Evolutionary conservation across 2,113 vertebrate genomes (phyloP).

Genomic region (Gobius niger): DNA sequence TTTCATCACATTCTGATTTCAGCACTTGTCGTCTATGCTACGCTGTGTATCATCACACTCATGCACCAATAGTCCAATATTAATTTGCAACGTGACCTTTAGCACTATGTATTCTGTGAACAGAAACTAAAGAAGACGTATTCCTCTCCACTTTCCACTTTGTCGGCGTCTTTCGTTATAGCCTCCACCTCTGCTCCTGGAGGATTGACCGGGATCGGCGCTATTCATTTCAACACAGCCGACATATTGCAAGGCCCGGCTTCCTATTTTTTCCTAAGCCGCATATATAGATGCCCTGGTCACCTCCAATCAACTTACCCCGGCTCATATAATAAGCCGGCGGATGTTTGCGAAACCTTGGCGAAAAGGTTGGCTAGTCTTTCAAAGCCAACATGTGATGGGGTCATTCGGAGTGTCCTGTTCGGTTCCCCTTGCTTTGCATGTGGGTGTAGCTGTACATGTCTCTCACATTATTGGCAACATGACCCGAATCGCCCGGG

Average conservation of each 20-base stretch:
- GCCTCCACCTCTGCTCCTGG: constrained; percentile 1
- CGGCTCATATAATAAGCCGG: constrained; percentile 16
- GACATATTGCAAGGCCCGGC: constrained; percentile 7
- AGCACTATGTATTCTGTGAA: background rate
- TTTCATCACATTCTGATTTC: too few relatives aligned
- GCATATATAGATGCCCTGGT: constrained; percentile 21
- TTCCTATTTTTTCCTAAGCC: constrained; percentile 18
- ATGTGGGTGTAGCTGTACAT: constrained; percentile 8
- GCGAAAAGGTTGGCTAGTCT: constrained; percentile 16
- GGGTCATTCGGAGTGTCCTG: constrained; percentile 2
- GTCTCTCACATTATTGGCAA: constrained; percentile 49
- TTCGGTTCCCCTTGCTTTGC: constrained; percentile 8
- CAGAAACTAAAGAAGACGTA: constrained; percentile 3
- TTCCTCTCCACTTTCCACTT: constrained; percentile 1
- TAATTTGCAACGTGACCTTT: constrained; percentile 8
- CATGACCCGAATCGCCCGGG: background rate
- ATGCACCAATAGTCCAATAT: constrained; percentile 2
- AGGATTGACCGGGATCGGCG: constrained; percentile 11
- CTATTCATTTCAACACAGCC: constrained; percentile 19
- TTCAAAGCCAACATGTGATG: constrained; percentile 19
- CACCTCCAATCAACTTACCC: constrained; percentile 19
- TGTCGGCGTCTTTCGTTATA: constrained; percentile 5
- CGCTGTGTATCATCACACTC: background rate
- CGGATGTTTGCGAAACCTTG: constrained; percentile 12
- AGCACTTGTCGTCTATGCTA: too few relatives aligned